These are phyloP conservation scores for Ecliptopera silaceata DNA, from an alignment of 2,888 invertebrate genomes.

Conservation along the genomic window DNA sequence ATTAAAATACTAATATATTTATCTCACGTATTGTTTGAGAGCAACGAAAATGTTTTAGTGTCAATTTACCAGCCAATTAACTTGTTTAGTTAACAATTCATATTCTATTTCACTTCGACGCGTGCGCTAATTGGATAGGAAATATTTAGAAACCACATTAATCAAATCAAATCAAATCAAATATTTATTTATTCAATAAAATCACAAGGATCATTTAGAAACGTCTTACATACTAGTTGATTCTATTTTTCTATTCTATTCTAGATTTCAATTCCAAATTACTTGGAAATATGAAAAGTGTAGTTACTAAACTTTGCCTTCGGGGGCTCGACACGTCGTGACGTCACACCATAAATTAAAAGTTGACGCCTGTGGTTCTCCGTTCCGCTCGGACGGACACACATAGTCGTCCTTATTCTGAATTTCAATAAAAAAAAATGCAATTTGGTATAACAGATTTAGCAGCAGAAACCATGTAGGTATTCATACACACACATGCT, in stretches of 20 bases:
- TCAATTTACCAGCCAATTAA: conserved; percentile 25
- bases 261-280: no score
- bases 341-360: conserved; percentile 48
- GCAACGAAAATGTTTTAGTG: background rate
- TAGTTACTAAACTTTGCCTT: conserved; percentile 40
- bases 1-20: background rate
- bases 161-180: no score
- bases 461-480: no score
- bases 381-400: conserved; percentile 29
- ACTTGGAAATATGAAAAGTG: conserved; percentile 29
- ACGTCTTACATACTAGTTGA: no score
- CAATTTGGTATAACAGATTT: no score
- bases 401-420: conserved; percentile 30
- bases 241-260: no score
- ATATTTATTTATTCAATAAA: no score
- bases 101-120: conserved; percentile 24
- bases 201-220: no score
- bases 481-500: no score
- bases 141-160: no score
- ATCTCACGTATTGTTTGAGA: background rate
- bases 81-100: conserved; percentile 25
- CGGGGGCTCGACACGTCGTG: conserved; percentile 33
- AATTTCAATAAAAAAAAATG: no score
- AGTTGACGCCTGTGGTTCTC: conserved; percentile 39
- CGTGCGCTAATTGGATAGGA: background rate